Base-by-base conservation (phyloP, 2,888 invertebrate species). In the Chloroclystis v-ata region DNA sequence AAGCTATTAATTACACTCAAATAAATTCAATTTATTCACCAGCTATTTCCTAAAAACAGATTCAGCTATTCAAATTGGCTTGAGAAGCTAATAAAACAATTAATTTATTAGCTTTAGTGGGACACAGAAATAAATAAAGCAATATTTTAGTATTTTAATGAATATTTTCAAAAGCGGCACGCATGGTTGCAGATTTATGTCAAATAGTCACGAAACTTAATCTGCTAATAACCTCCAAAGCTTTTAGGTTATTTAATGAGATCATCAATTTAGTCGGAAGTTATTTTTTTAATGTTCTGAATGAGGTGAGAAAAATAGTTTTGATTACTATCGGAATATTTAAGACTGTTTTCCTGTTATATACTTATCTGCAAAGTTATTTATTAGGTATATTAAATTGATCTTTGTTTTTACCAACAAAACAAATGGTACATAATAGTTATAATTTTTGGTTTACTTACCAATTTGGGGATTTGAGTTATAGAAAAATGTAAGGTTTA, bases 221-320 rank as follows among this genome's bases (percentile, higher is more conserved):
- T 77, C 71, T 74, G 67, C 72, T 78, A 78, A 79, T 80, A 68
- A 72, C 63, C 57, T 5, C 50, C 61, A 69, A 67, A 63, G 67
- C 70, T 72, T 72, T 69, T 65, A 69, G 52, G 43, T 64, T 60
- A 63, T 59, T 66, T 67, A 65, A 70, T 65, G 63, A 65, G 54
- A 46, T 59, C 52, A 54, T 50, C 49, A 46, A 37, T 48, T 54
- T 57, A 58, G 60, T 59, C 42, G 47, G 47, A 54, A 52, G 54
- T 55, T 55, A 43, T 43, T 30, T 38, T 28, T 37, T 30, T 30
- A 9, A 37, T 10, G 12, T 11, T 20, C 20, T n/a, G 14, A 33
- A 33, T 33, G 9, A 33, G 32, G 14, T 32, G 30, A 16, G 32
- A 33, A n/a, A 2, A 38, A 26, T 26, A 25, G 26, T 12, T 38